phyloP scores from a whole-genome alignment of 2,797 vertebrate species.

The Phoxinus dragarum region DNA sequence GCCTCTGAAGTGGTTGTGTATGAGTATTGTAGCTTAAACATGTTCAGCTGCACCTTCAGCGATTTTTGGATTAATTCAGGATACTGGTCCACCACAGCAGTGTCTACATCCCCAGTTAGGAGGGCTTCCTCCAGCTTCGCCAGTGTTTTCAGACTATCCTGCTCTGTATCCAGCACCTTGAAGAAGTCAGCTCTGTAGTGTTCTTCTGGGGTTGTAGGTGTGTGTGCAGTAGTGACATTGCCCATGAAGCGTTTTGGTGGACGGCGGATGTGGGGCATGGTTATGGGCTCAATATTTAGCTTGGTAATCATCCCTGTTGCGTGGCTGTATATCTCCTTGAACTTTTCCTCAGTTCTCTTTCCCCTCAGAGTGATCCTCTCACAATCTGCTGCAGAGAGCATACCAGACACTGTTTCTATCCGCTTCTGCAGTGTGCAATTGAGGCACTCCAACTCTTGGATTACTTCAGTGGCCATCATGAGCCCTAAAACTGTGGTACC shows the following conservation, averaged over 20 bases:
- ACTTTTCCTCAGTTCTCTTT: not conserved
- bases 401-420: not conserved
- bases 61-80: not conserved
- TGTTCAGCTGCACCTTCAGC: constrained; percentile 3
- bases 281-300: not conserved
- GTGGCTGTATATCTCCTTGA: not conserved
- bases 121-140: not conserved
- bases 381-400: not conserved
- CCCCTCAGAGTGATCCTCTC: not conserved
- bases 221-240: not conserved
- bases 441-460: not conserved
- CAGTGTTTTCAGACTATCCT: not conserved
- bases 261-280: not conserved
- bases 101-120: not conserved
- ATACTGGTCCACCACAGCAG: not conserved
- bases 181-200: not conserved
- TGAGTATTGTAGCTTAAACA: not conserved
- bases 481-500: no score
- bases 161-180: not conserved
- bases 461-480: not conserved
- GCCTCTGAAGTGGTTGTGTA: constrained; percentile 1
- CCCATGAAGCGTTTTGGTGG: not conserved
- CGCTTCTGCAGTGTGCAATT: not conserved
- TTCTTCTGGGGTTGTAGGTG: not conserved
- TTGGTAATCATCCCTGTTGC: not conserved